Evolutionary conservation across 1,140 invertebrate species (phyloP).

Genomic region (Eueides isabella): DNA sequence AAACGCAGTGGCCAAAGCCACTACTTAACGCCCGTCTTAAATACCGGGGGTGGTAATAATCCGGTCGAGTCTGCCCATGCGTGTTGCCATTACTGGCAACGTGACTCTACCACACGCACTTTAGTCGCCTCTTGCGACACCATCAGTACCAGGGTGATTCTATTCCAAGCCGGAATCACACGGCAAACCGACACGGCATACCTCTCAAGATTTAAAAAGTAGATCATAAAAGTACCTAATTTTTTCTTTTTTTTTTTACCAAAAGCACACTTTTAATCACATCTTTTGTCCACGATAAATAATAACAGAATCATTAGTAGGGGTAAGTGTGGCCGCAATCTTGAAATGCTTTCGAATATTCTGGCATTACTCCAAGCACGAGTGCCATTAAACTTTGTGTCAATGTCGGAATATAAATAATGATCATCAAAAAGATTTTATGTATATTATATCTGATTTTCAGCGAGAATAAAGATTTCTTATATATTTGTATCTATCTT

Average conservation of each 20-base stretch:
- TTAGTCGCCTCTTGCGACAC: no score
- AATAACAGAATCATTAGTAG: constrained; percentile 27
- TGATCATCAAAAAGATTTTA: constrained; percentile 24
- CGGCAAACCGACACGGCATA: no score
- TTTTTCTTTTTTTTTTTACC: not conserved
- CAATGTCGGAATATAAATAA: constrained; percentile 29
- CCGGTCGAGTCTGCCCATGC: no score
- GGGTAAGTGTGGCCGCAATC: constrained; percentile 26
- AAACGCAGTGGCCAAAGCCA: no score
- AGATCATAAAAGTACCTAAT: not conserved
- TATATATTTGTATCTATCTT: not conserved
- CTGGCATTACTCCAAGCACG: constrained; percentile 31
- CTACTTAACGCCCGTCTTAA: no score
- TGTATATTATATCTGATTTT: constrained; percentile 14
- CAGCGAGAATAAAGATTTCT: not conserved
- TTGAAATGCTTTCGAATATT: constrained; percentile 36
- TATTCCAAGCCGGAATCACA: no score
- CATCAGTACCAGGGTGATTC: no score
- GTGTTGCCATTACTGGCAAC: no score
- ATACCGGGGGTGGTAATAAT: no score
- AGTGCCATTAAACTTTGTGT: constrained; percentile 20
- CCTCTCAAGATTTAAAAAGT: not conserved
- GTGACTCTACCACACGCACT: no score
- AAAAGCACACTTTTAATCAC: constrained; percentile 20
- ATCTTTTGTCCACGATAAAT: constrained; percentile 25